Conservation (phyloP, 2,113 vertebrate genomes). For the Procavia capensis region DNA sequence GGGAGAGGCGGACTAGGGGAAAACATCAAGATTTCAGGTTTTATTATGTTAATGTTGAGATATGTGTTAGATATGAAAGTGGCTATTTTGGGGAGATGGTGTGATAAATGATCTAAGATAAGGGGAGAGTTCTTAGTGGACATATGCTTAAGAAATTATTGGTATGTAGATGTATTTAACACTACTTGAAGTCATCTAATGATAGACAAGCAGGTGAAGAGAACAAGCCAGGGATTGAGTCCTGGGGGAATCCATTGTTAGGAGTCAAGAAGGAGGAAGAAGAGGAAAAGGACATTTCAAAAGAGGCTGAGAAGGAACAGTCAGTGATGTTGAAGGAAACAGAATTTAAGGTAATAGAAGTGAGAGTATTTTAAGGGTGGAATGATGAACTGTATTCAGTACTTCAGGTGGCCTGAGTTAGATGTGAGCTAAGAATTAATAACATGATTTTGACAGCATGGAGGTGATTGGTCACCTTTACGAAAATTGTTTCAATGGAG, state of each 20-base stretch:
- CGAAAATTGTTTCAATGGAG: conserved; percentile 22
- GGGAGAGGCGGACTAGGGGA: neutral
- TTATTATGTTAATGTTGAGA: neutral
- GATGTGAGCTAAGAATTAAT: neutral
- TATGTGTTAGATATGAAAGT: neutral
- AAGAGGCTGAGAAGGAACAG: neutral
- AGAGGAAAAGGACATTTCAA: neutral
- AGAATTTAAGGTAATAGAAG: neutral
- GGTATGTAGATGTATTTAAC: neutral
- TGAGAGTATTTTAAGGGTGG: neutral
- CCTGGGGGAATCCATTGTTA: neutral
- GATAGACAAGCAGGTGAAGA: neutral
- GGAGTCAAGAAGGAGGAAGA: neutral
- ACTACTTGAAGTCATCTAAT: neutral
- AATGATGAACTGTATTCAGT: neutral
- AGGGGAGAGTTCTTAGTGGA: neutral
- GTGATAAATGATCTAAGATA: neutral
- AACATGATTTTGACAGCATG: neutral
- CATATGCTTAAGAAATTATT: neutral
- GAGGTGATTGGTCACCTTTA: neutral
- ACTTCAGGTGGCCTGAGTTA: neutral
- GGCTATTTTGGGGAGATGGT: neutral
- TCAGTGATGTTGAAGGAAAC: neutral
- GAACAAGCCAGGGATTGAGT: neutral
- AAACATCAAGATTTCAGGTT: conserved; percentile 6